These are phyloP conservation scores for Sylvicola fuscatus DNA, from an alignment of 2,888 invertebrate genomes.

Conservation along the genomic window DNA sequence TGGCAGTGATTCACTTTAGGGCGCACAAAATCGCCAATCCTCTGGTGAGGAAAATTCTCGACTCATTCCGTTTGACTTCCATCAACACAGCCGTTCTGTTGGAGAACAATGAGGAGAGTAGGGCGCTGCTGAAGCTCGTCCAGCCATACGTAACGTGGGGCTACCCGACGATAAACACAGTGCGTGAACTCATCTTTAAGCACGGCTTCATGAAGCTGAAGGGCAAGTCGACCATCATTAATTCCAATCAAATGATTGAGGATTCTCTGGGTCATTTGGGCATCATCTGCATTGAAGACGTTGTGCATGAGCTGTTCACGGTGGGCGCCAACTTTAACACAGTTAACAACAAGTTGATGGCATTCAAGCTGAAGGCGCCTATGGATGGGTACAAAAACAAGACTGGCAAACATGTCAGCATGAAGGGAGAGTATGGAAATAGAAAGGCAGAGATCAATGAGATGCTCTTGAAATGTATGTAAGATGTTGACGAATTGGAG, in stretches of 20 bases:
- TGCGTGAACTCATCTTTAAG: conserved; percentile 23
- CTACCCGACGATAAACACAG: conserved; percentile 17
- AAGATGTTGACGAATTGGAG: too few relatives aligned
- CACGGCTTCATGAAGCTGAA: conserved; percentile 21
- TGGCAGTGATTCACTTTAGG: conserved; percentile 22
- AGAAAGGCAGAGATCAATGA: conserved; percentile 20
- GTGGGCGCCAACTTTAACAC: conserved; percentile 21
- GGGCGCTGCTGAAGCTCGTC: conserved; percentile 19
- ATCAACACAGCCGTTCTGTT: conserved; percentile 21
- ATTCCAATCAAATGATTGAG: conserved; percentile 24
- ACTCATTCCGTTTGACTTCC: conserved; percentile 13
- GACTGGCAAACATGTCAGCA: conserved; percentile 18
- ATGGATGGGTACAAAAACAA: conserved; percentile 23
- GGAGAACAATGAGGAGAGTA: conserved; percentile 19
- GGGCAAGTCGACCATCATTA: conserved; percentile 20
- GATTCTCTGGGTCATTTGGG: conserved; percentile 21
- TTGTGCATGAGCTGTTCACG: conserved; percentile 24
- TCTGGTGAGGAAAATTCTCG: conserved; percentile 18
- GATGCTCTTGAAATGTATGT: conserved; percentile 19
- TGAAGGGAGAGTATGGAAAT: conserved; percentile 25
- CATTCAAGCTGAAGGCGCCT: conserved; percentile 21
- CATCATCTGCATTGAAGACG: conserved; percentile 24
- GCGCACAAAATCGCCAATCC: conserved; percentile 21
- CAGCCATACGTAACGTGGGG: conserved; percentile 24
- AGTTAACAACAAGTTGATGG: conserved; percentile 17